Evolutionary conservation across 64 coral and sea anemone species (phyloP), one percentile per base, ranked within the genome.

Genomic region (Stichodactyla mertensii): DNA sequence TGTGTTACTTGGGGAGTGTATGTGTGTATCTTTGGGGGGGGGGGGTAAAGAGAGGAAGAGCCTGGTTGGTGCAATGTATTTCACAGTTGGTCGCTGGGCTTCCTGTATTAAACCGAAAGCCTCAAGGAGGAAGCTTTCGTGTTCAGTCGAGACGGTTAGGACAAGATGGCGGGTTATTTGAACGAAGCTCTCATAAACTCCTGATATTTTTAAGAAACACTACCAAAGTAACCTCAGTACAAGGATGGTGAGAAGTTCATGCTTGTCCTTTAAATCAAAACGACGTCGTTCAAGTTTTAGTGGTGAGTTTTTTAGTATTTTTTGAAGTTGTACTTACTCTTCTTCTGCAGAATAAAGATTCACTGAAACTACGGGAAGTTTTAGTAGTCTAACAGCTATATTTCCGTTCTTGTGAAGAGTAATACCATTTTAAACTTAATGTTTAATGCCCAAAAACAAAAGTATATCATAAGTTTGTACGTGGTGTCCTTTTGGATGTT

Each of bases 101-200:
- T 52, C 77, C 77, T 79, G 77, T 79, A 36, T 79, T 51, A 51
- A 5, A 7, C 10, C 27, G 0, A 26, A 79, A 79, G 28, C 14
- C 7, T 13, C 77, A 51, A 51, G 18, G 36, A 45, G 77, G 77
- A 52, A 79, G 51, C 26, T 52, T 51, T 45, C 31, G 31, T n/a
- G 13, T 64, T 13, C 7, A 7, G 27, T 52, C 2, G 51, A 51
- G 77, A 79, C 8, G 62, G 62, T 51, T 0, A 51, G 77, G 24
- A 79, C 77, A 79, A 45, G 77, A 79, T 79, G 77, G 77, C 77
- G 77, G 77, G 77, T 79, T 31, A 79, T 79, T 79, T 79, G 77
- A 79, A 79, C 77, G 7, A 16, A 66, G 22, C 77, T n/a, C 27
- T 51, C 77, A 51, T 26, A 79, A 79, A 79, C 51, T 79, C 77